Evolutionary conservation across 1,140 invertebrate genomes (phyloP).

Genomic region (Agrypnia vestita): DNA sequence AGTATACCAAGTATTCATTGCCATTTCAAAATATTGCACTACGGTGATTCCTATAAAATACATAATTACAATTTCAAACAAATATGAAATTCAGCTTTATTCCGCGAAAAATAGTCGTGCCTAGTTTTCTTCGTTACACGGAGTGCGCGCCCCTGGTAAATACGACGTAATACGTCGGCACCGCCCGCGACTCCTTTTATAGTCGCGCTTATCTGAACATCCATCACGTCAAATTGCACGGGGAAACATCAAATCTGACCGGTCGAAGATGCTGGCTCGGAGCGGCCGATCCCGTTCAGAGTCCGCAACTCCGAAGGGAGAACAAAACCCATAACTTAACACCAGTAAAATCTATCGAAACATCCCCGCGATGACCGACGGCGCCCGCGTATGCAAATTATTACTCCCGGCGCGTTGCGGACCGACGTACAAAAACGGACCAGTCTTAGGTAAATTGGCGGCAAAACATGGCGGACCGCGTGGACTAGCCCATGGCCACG

Average conservation of each 20-base stretch:
- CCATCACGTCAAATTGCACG: conserved; percentile 37
- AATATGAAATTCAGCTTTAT: too few relatives aligned
- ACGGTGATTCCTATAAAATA: too few relatives aligned
- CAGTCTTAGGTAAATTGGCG: conserved; percentile 8
- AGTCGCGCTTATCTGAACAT: conserved; percentile 32
- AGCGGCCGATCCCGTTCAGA: conserved; percentile 5
- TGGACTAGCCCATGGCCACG: conserved; percentile 16
- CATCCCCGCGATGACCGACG: not conserved
- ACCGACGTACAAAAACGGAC: not conserved
- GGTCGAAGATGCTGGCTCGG: not conserved
- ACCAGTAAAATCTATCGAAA: conserved; percentile 12
- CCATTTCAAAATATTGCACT: too few relatives aligned
- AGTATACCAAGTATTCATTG: too few relatives aligned
- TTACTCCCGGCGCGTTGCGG: not conserved
- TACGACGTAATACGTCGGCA: conserved; percentile 21
- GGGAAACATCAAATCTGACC: conserved; percentile 23
- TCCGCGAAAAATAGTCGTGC: too few relatives aligned
- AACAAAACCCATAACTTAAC: not conserved
- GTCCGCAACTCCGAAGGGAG: not conserved
- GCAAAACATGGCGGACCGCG: not conserved
- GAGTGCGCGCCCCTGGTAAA: too few relatives aligned
- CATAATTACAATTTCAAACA: too few relatives aligned
- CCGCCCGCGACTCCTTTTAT: conserved; percentile 35
- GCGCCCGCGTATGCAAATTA: conserved; percentile 28
- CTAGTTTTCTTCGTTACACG: too few relatives aligned